These are phyloP conservation scores for Podocnemis expansa DNA, from an alignment of 2,113 vertebrate species.

Conservation along the genomic window DNA sequence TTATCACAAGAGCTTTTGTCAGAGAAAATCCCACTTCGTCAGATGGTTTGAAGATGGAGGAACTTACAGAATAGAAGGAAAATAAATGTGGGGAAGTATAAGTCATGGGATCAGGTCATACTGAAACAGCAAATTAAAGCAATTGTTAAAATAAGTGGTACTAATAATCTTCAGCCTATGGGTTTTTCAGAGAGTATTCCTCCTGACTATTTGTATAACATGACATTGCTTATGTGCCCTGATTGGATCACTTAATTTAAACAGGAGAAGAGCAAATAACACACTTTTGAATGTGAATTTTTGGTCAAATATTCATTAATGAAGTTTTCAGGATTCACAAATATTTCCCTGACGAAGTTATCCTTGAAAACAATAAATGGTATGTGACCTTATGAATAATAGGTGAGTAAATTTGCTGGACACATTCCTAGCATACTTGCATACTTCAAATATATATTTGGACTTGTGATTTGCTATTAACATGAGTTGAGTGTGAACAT, in stretches of 20 bases:
- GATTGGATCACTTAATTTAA: not conserved
- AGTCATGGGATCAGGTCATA: no score
- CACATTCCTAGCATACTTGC: not conserved
- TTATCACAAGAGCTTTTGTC: no score
- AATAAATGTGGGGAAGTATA: no score
- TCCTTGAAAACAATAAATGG: not conserved
- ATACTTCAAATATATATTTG: not conserved
- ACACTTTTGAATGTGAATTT: not conserved
- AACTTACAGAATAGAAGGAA: no score
- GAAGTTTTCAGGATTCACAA: not conserved
- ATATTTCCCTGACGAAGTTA: not conserved
- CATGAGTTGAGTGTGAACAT: not conserved
- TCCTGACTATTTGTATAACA: not conserved
- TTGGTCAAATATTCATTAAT: not conserved
- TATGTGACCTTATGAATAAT: not conserved
- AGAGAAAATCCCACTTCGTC: no score
- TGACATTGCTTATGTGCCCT: not conserved
- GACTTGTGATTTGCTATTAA: not conserved
- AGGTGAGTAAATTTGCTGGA: not conserved
- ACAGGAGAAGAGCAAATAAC: not conserved
- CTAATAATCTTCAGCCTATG: not conserved
- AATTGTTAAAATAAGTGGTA: no score
- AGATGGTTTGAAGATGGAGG: no score
- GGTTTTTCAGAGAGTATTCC: not conserved
- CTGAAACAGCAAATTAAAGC: no score